Evolutionary conservation across 2,888 invertebrate genomes (phyloP), one percentile per base, ranked within the genome.

Genomic region (Trichogramma evanescens): DNA sequence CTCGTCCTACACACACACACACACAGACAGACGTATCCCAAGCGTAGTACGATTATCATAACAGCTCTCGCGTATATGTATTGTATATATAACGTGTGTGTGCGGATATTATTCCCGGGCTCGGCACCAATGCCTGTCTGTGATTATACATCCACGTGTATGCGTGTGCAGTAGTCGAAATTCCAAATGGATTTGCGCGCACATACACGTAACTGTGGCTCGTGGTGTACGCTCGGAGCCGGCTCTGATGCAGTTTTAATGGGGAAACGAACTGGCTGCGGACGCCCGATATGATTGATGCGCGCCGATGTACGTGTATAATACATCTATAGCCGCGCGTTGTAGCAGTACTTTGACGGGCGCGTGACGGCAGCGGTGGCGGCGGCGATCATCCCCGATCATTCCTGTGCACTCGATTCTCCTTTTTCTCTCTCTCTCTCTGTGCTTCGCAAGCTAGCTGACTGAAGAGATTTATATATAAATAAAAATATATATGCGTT

Each of bases 21-120:
- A n/a, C n/a, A n/a, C n/a, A n/a, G n/a, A n/a, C n/a, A n/a, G n/a
- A n/a, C 1, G 1, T 45, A 45, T 45, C 45, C 8, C n/a, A 3
- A 45, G 74, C 73, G 70, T 72, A 67, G 69, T 67, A 70, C 74
- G 77, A 77, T 78, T 78, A 77, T 77, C 77, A 77, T 77, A 77
- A 77, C 77, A 77, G 76, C 76, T 76, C 74, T 70, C 26, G 26
- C 26, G 26, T 26, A 26, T 26, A 26, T 26, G 26, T 26, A 26
- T 26, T 26, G 26, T 26, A 26, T 26, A 26, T 26, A 26, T 26
- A 26, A 26, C 26, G 26, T 3, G 26, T 26, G 26, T 10, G 48
- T 3, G 48, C n/a, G 67, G 73, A 74, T 77, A 77, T 77, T 77
- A 77, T 76, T 76, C 76, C 74, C 70, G 62, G 39, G 61, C 59